These are phyloP conservation scores for Dicaeum eximium DNA, from an alignment of 2,113 vertebrate species.

Conservation along the genomic window DNA sequence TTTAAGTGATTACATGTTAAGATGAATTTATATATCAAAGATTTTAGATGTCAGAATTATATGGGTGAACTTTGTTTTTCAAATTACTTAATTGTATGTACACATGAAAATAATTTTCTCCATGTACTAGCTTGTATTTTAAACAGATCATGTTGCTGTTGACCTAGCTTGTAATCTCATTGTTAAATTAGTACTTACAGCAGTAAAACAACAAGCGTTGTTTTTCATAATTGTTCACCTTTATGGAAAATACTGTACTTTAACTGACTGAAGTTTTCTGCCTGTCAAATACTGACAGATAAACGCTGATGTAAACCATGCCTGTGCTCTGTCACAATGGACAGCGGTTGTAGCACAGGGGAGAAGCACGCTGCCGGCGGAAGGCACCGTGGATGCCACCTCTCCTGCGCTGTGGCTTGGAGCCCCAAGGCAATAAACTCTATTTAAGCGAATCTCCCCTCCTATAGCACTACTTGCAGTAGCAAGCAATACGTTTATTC, in stretches of 20 bases:
- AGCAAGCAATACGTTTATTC: background rate
- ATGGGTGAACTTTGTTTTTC: background rate
- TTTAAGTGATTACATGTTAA: background rate
- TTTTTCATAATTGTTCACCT: background rate
- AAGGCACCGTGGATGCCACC: background rate
- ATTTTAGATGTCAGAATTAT: background rate
- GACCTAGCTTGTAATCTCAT: background rate
- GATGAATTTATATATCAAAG: background rate
- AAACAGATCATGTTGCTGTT: background rate
- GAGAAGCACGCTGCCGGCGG: background rate
- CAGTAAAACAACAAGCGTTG: background rate
- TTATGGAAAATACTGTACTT: background rate
- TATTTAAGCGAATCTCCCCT: background rate
- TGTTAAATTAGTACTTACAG: background rate
- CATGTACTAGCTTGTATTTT: background rate
- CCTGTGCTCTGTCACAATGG: background rate
- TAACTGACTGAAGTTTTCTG: background rate
- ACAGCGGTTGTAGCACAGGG: background rate
- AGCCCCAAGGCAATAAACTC: background rate
- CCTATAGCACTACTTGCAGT: background rate
- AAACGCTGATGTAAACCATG: background rate
- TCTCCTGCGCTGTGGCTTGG: accelerated
- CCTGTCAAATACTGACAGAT: background rate
- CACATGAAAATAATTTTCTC: background rate
- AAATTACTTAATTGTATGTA: background rate